Percentiles rank a stretch among this genome's conserved stretches.
These are phyloP conservation scores for Patella vulgata DNA, from an alignment of 1,140 invertebrate genomes.

Conservation along the genomic window DNA sequence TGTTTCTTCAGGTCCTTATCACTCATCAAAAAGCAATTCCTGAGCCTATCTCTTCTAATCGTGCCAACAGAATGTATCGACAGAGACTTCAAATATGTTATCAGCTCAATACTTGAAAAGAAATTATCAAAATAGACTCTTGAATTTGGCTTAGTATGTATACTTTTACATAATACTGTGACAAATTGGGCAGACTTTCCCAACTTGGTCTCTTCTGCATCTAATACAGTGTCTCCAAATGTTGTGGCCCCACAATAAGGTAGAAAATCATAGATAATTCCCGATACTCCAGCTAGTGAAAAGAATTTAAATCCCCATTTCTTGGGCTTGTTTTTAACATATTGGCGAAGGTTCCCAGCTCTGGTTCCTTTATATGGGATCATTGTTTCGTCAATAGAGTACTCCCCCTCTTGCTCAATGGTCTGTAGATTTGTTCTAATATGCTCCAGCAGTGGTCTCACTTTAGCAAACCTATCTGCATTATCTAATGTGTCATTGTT, in stretches of 20 bases:
- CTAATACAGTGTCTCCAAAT: no score
- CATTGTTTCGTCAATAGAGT: constrained; percentile 32
- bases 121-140: constrained; percentile 30
- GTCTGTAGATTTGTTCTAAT: constrained; percentile 5
- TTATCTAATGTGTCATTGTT: constrained; percentile 20
- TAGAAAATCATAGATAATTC: constrained; percentile 38
- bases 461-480: constrained; percentile 23
- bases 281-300: constrained; percentile 21
- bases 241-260: constrained; percentile 27
- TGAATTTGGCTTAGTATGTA: constrained; percentile 1
- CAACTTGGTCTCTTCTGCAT: background rate
- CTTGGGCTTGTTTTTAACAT: constrained; percentile 26
- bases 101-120: constrained; percentile 22
- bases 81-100: constrained; percentile 12
- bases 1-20: constrained; percentile 34
- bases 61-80: constrained; percentile 28
- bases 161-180: constrained; percentile 2
- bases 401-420: constrained; percentile 18
- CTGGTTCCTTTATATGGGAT: constrained; percentile 64
- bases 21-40: constrained; percentile 14
- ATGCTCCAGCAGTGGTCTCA: constrained; percentile 18
- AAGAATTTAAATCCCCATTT: constrained; percentile 45
- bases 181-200: constrained; percentile 23
- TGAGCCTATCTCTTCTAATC: constrained; percentile 22
- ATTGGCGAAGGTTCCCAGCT: constrained; percentile 26